Conservation (phyloP, 1,140 invertebrate species). For the Drosophila orena region DNA sequence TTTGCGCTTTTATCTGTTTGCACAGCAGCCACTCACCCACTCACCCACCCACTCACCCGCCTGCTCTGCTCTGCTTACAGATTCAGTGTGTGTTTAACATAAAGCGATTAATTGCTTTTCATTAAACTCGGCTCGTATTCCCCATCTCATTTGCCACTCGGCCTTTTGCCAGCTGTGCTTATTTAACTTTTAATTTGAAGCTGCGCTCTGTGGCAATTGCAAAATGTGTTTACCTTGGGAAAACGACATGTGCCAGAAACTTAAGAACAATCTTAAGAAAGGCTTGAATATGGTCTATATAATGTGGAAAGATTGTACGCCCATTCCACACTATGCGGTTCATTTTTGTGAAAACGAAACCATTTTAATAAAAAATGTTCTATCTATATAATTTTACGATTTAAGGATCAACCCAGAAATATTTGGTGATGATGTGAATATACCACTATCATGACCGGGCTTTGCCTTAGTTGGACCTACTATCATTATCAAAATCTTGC, state of each 20-base stretch:
- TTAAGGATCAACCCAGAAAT: not conserved
- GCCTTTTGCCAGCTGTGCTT: conserved; percentile 41
- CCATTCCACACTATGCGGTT: too few species aligned
- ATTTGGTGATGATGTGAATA: not conserved
- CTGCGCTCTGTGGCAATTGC: conserved; percentile 32
- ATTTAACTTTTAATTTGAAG: conserved; percentile 77
- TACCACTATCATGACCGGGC: too few species aligned
- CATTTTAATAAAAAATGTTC: too few species aligned
- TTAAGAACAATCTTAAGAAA: not conserved
- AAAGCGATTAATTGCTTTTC: conserved; percentile 83
- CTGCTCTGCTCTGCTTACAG: not conserved
- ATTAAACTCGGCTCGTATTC: conserved; percentile 52
- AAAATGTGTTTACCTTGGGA: conserved; percentile 49
- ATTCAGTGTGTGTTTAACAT: conserved; percentile 67
- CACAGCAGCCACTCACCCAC: conserved; percentile 52
- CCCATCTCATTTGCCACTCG: not conserved
- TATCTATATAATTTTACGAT: too few species aligned
- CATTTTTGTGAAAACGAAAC: too few species aligned
- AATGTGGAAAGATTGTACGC: too few species aligned
- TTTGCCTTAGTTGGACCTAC: too few species aligned
- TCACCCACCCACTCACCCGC: not conserved
- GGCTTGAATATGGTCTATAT: too few species aligned
- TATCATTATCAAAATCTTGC: too few species aligned
- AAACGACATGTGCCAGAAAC: conserved; percentile 21
- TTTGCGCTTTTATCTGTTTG: conserved; percentile 80